Percentiles rank a stretch among this genome's conserved stretches.
These are phyloP conservation scores for Percopsis omiscomaycus DNA, from an alignment of 2,797 vertebrate genomes.

Conservation along the genomic window DNA sequence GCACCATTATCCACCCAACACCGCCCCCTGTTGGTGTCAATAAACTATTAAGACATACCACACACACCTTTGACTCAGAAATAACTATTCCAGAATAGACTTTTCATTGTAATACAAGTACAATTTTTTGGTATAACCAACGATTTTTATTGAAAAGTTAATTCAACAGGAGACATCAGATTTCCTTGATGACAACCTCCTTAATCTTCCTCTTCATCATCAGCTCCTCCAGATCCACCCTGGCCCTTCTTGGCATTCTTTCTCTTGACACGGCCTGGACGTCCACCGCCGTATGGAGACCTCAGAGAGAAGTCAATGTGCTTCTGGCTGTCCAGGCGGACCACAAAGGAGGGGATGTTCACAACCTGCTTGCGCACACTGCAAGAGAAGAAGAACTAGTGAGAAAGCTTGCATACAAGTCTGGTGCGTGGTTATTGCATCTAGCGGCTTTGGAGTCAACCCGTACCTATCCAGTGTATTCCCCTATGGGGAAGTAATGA, in stretches of 20 bases:
- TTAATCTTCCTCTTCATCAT: conserved; percentile 93
- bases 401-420: background rate
- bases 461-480: too few species aligned
- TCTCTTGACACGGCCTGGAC: conserved; percentile 91
- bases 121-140: conserved; percentile 41
- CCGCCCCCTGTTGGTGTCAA: too few species aligned
- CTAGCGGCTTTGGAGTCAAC: too few species aligned
- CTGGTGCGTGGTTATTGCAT: background rate
- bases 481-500: too few species aligned
- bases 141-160: conserved; percentile 72
- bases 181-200: conserved; percentile 35
- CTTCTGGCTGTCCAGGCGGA: conserved; percentile 94
- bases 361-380: conserved; percentile 95
- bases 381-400: conserved; percentile 11
- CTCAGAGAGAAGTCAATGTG: conserved; percentile 96
- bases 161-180: conserved; percentile 39
- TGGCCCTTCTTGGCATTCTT: conserved; percentile 97
- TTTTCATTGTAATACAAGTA: background rate
- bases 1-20: too few species aligned
- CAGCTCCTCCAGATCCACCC: conserved; percentile 84
- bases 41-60: too few species aligned
- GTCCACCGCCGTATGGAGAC: conserved; percentile 90
- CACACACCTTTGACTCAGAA: too few species aligned
- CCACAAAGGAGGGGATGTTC: conserved; percentile 94
- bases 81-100: background rate